Conservation (phyloP, 2,113 vertebrate species). For the Chloroceryle aenea region DNA sequence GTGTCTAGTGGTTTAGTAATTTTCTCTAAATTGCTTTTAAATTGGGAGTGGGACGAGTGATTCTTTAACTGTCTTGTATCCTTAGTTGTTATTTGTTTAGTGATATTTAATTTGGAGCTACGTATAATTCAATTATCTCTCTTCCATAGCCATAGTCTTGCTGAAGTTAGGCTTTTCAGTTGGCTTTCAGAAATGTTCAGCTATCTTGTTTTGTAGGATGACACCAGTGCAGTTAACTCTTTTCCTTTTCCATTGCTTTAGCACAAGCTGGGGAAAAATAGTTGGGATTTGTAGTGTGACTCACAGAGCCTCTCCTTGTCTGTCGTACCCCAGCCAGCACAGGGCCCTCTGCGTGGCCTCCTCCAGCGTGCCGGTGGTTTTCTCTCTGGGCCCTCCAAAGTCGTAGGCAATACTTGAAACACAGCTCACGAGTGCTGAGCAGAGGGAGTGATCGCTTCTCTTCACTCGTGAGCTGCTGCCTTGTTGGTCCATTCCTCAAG, state of each 20-base stretch:
- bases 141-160: not conserved
- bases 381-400: not conserved
- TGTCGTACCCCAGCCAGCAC: accelerated
- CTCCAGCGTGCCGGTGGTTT: not conserved
- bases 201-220: not conserved
- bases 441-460: no score
- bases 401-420: not conserved
- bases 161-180: not conserved
- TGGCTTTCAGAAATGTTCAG: not conserved
- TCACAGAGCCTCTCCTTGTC: not conserved
- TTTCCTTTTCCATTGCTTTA: not conserved
- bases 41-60: not conserved
- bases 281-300: not conserved
- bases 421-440: accelerated
- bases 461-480: accelerated
- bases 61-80: not conserved
- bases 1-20: not conserved
- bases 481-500: not conserved
- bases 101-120: not conserved
- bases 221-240: not conserved
- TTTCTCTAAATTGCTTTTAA: constrained; percentile 19
- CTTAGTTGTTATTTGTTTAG: constrained; percentile 3
- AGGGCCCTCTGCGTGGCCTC: not conserved
- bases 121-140: constrained; percentile 19
- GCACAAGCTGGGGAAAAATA: not conserved